phyloP scores from a whole-genome alignment of 2,113 vertebrate species.

The Benitochromis conjunctus region DNA sequence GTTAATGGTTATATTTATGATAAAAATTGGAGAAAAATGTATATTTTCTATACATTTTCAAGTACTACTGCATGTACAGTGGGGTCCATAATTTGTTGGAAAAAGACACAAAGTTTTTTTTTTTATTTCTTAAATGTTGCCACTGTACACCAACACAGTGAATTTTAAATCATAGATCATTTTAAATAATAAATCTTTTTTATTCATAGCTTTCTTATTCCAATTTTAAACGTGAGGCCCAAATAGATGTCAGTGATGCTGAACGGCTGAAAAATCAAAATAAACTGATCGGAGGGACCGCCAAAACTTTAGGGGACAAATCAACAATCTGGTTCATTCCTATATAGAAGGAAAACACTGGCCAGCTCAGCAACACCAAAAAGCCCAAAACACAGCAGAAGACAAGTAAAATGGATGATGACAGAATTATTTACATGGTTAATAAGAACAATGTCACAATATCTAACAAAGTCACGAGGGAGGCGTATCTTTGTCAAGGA shows the following conservation, averaged over 20 bases:
- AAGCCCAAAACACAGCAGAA: background rate
- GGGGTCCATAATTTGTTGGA: background rate
- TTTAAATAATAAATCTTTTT: background rate
- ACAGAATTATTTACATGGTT: background rate
- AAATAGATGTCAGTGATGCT: background rate
- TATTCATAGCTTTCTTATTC: background rate
- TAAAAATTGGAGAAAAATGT: background rate
- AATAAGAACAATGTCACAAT: background rate
- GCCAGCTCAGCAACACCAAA: background rate
- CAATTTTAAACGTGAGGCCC: background rate
- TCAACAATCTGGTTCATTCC: background rate
- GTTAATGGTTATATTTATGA: fast-evolving
- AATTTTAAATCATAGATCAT: background rate
- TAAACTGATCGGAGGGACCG: fast-evolving
- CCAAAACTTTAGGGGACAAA: background rate
- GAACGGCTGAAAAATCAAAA: background rate
- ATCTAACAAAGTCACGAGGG: background rate
- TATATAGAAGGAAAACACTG: background rate
- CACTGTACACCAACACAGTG: background rate
- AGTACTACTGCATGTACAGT: background rate
- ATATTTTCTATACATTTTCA: background rate
- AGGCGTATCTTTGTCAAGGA: background rate
- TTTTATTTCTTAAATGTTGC: background rate
- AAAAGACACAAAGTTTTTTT: background rate
- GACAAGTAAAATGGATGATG: background rate